These are phyloP conservation scores for Lasioglossum oenotherae DNA, from an alignment of 2,888 invertebrate species.

Conservation along the genomic window DNA sequence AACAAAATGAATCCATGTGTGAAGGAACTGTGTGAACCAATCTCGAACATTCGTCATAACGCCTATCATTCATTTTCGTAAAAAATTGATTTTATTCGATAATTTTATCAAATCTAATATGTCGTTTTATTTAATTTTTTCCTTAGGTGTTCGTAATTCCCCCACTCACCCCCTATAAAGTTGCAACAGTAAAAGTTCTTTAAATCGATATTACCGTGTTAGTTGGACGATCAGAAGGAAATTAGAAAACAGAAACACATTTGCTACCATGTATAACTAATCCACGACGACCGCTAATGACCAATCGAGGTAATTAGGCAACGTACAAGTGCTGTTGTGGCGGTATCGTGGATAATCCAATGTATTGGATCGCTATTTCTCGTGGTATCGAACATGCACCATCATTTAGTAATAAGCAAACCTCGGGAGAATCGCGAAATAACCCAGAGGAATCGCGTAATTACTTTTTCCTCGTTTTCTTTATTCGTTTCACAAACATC, in stretches of 20 bases:
- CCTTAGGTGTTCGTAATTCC: too few relatives aligned
- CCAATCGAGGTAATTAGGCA: slow-evolving; percentile 48
- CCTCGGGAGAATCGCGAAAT: neutral
- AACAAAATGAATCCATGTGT: too few relatives aligned
- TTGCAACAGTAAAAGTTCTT: neutral
- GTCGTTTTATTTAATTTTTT: neutral
- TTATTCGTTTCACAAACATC: neutral
- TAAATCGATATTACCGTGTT: slow-evolving; percentile 8
- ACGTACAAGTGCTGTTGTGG: slow-evolving; percentile 36
- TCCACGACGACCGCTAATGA: slow-evolving; percentile 45
- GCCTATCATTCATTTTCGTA: too few relatives aligned
- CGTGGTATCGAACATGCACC: slow-evolving; percentile 12
- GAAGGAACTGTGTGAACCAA: too few relatives aligned
- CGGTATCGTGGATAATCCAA: slow-evolving; percentile 42
- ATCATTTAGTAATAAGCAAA: slow-evolving; percentile 20
- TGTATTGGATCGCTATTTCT: slow-evolving; percentile 22
- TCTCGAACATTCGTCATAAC: too few relatives aligned
- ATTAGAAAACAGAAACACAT: slow-evolving; percentile 52
- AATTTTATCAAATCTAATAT: too few relatives aligned
- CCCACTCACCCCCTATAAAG: neutral
- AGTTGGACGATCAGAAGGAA: slow-evolving; percentile 23
- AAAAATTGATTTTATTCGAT: too few relatives aligned
- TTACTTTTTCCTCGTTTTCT: neutral
- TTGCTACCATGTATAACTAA: slow-evolving; percentile 25
- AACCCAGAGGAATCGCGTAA: neutral